phyloP scores from a whole-genome alignment of 2,888 invertebrate genomes.

The Leucozona laternaria region DNA sequence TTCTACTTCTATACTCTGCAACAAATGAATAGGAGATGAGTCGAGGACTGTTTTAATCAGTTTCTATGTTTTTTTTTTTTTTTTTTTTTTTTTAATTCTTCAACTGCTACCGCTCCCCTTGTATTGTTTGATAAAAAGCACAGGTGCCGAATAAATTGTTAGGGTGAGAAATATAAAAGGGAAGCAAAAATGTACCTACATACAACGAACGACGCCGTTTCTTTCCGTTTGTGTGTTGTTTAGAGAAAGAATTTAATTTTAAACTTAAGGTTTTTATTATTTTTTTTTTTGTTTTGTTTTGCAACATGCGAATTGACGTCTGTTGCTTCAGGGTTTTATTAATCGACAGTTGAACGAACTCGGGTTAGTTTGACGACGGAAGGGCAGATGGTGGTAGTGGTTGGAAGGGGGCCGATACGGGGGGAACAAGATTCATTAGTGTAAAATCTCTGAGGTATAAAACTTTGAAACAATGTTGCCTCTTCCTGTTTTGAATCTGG shows the following conservation, averaged over 20 bases:
- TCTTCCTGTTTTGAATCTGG: background rate
- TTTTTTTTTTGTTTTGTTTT: background rate
- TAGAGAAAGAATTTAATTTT: conserved; percentile 37
- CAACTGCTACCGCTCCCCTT: background rate
- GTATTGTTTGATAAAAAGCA: conserved; percentile 21
- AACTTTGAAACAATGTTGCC: background rate
- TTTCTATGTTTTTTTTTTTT: conserved; percentile 8
- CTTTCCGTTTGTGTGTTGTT: conserved; percentile 22
- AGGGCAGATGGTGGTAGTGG: too few species aligned
- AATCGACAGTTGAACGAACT: conserved; percentile 33
- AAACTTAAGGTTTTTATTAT: conserved; percentile 4
- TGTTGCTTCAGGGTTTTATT: conserved; percentile 21
- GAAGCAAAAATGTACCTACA: background rate
- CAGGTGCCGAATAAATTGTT: conserved; percentile 35
- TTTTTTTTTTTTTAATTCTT: background rate
- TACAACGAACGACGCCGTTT: too few species aligned
- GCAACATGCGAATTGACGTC: conserved; percentile 8
- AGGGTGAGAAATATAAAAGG: conserved; percentile 19
- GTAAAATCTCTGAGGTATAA: conserved; percentile 12
- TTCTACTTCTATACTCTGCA: background rate
- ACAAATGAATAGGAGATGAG: conserved; percentile 29
- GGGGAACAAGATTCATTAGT: background rate
- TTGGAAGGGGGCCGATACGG: background rate
- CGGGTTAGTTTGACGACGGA: background rate
- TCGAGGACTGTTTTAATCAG: conserved; percentile 33